Percentiles rank a stretch among this genome's conserved stretches.
Conservation (phyloP, 2,113 vertebrate genomes). For the Diphyllodes magnificus region DNA sequence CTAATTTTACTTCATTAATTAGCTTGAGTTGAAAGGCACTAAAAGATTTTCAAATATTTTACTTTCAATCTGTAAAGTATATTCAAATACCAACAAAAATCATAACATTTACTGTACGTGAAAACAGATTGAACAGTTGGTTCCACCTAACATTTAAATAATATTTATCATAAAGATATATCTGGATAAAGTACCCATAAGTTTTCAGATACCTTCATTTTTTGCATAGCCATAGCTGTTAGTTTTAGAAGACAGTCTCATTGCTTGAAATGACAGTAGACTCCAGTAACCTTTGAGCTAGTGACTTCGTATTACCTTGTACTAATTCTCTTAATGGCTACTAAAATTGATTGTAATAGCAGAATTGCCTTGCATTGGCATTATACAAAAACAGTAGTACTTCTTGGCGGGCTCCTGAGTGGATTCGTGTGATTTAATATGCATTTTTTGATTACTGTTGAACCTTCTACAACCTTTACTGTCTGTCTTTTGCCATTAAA, state of each 20-base stretch:
- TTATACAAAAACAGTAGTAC: slow-evolving; percentile 44
- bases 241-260: slow-evolving; percentile 26
- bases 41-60: slow-evolving; percentile 26
- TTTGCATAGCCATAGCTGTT: background rate
- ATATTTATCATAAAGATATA: slow-evolving; percentile 4
- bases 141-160: slow-evolving; percentile 39
- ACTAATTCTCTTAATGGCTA: slow-evolving; percentile 60
- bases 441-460: slow-evolving; percentile 70
- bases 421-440: slow-evolving; percentile 69
- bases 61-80: slow-evolving; percentile 6
- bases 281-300: slow-evolving; percentile 45
- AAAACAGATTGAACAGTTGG: slow-evolving; percentile 26
- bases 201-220: background rate
- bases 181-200: background rate
- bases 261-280: slow-evolving; percentile 25
- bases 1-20: slow-evolving; percentile 28
- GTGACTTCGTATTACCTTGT: slow-evolving; percentile 35
- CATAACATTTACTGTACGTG: background rate
- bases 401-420: slow-evolving; percentile 57
- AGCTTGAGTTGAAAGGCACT: background rate
- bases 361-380: slow-evolving; percentile 26
- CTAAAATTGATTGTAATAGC: slow-evolving; percentile 66
- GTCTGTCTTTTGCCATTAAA: slow-evolving; percentile 71
- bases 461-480: slow-evolving; percentile 71
- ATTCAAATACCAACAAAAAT: slow-evolving; percentile 22